phyloP scores from a whole-genome alignment of 2,888 invertebrate species.

The Clepsis dumicolana region DNA sequence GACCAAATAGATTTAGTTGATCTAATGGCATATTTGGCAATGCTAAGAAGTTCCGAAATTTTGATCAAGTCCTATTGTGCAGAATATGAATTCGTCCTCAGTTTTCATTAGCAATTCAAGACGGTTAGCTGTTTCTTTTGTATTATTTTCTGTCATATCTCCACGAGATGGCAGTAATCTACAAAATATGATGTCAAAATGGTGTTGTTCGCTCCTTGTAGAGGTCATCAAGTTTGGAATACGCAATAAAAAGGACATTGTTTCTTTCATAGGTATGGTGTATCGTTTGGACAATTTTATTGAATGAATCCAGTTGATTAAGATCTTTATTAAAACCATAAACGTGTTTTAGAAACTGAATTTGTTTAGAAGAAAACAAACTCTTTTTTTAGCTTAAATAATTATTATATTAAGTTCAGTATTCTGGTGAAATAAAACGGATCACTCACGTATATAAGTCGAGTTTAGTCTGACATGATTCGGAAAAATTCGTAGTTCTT shows the following conservation, averaged over 20 bases:
- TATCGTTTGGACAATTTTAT: conserved; percentile 2
- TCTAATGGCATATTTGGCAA: too few species aligned
- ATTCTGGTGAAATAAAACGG: too few species aligned
- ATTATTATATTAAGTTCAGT: too few species aligned
- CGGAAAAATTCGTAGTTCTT: too few species aligned
- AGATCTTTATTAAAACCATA: conserved; percentile 6
- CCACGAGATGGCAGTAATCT: conserved; percentile 24
- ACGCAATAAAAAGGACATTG: conserved; percentile 21
- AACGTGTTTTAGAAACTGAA: neutral
- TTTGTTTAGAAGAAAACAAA: too few species aligned
- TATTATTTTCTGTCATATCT: conserved; percentile 21
- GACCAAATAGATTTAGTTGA: too few species aligned
- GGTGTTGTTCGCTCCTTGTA: conserved; percentile 24
- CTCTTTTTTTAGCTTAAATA: too few species aligned
- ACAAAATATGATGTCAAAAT: conserved; percentile 34
- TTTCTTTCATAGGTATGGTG: conserved; percentile 2
- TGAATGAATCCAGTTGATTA: neutral
- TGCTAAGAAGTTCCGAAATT: too few species aligned
- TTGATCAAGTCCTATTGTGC: neutral
- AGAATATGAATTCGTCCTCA: neutral
- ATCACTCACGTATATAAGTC: too few species aligned
- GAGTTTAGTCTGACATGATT: too few species aligned
- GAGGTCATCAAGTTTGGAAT: conserved; percentile 18
- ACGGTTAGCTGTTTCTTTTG: conserved; percentile 3
- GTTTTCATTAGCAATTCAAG: conserved; percentile 31